A percentile compares a stretch with the other conserved stretches of the same genome.
Evolutionary conservation across 1,140 invertebrate species (phyloP).

Genomic region (Drosophila gunungcola): DNA sequence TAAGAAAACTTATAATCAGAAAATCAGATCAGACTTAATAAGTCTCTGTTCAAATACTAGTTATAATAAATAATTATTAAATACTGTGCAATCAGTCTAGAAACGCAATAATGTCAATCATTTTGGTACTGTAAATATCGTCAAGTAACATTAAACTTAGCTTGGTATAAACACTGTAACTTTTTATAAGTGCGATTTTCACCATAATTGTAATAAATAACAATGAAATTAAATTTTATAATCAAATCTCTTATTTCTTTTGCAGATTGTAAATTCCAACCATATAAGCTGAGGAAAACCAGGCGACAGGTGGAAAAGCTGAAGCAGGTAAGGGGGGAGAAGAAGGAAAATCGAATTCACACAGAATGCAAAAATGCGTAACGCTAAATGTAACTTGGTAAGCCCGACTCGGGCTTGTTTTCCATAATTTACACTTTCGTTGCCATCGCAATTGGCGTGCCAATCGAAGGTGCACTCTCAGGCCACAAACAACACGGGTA

Average conservation of each 20-base stretch:
- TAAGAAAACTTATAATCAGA: too few relatives aligned
- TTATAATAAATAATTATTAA: too few relatives aligned
- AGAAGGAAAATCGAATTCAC: slow-evolving; percentile 38
- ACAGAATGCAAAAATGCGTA: slow-evolving; percentile 76
- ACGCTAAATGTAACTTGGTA: slow-evolving; percentile 53
- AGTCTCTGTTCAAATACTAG: too few relatives aligned
- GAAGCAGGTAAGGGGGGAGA: slow-evolving; percentile 57
- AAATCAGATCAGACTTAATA: too few relatives aligned
- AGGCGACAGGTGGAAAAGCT: slow-evolving; percentile 57
- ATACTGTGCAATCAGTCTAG: too few relatives aligned
- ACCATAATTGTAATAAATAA: too few relatives aligned
- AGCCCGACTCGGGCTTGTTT: slow-evolving; percentile 22
- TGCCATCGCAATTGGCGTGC: slow-evolving; percentile 59
- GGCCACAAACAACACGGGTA: slow-evolving; percentile 66
- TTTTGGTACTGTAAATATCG: too few relatives aligned
- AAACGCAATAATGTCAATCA: too few relatives aligned
- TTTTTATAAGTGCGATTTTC: too few relatives aligned
- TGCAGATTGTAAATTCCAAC: slow-evolving; percentile 35
- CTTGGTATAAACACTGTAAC: too few relatives aligned
- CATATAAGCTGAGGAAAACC: slow-evolving; percentile 28
- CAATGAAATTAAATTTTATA: too few relatives aligned
- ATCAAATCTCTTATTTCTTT: slow-evolving; percentile 16
- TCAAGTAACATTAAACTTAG: too few relatives aligned
- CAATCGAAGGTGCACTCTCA: slow-evolving; percentile 39
- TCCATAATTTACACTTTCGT: slow-evolving; percentile 53